These are phyloP conservation scores for Drosophila neocordata DNA, from an alignment of 1,140 invertebrate species.

Conservation along the genomic window DNA sequence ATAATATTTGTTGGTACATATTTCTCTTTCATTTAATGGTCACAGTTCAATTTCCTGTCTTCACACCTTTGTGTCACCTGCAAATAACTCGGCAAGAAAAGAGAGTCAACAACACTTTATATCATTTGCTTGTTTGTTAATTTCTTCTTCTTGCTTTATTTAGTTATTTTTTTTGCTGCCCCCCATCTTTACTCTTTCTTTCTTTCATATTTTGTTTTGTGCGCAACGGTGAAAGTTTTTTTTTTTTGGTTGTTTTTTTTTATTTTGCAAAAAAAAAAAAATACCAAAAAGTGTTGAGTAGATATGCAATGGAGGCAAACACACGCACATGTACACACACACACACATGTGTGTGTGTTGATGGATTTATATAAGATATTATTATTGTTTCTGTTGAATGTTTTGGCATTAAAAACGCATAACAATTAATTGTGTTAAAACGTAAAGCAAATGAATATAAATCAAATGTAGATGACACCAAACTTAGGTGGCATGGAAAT, in stretches of 20 bases:
- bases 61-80: constrained; percentile 44
- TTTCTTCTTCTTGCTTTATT: constrained; percentile 31
- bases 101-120: constrained; percentile 45
- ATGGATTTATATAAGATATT: constrained; percentile 63
- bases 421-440: constrained; percentile 62
- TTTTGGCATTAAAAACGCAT: constrained; percentile 69
- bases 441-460: constrained; percentile 59
- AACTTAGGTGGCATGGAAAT: constrained; percentile 22
- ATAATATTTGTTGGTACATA: neutral
- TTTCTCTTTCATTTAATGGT: constrained; percentile 26
- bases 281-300: constrained; percentile 55
- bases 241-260: constrained; percentile 36
- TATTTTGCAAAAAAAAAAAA: constrained; percentile 58
- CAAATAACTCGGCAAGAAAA: constrained; percentile 59
- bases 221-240: constrained; percentile 66
- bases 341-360: constrained; percentile 11
- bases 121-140: constrained; percentile 71
- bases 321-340: constrained; percentile 40
- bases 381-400: constrained; percentile 25
- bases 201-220: constrained; percentile 65
- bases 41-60: constrained; percentile 64
- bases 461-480: constrained; percentile 58
- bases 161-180: constrained; percentile 11
- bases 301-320: constrained; percentile 57
- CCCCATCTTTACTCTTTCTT: constrained; percentile 14